Conservation (phyloP, 2,797 vertebrate genomes). For the Corythornis leucogaster region DNA sequence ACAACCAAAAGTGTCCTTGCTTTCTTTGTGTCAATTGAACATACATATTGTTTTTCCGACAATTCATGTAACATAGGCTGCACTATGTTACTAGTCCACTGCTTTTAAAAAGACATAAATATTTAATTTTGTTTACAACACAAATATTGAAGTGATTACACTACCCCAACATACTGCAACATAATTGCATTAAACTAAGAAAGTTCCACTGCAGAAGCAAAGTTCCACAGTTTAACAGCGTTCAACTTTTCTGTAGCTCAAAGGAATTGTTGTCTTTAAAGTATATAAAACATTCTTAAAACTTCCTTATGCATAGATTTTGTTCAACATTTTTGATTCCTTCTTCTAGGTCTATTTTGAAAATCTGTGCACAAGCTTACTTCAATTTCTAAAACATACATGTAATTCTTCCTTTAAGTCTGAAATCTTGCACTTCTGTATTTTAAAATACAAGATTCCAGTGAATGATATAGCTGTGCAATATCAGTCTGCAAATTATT, state of each 20-base stretch:
- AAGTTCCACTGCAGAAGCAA: conserved; percentile 76
- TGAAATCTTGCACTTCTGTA: not conserved
- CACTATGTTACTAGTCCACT: not conserved
- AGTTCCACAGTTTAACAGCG: conserved; percentile 76
- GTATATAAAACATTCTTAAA: conserved; percentile 79
- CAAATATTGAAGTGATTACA: not conserved
- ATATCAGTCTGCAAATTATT: not conserved
- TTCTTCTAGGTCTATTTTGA: conserved; percentile 85
- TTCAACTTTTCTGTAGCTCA: conserved; percentile 40
- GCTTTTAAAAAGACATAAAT: not conserved
- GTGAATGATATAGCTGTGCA: not conserved
- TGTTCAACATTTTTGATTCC: conserved; percentile 79
- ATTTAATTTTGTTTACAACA: not conserved
- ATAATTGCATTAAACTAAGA: conserved; percentile 73
- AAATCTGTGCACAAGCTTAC: conserved; percentile 72
- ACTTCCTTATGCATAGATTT: conserved; percentile 72
- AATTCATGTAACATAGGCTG: not conserved
- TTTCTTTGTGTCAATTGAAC: not conserved
- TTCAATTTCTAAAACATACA: not conserved
- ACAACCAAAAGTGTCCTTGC: not conserved
- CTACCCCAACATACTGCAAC: conserved; percentile 75
- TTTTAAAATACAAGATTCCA: not conserved
- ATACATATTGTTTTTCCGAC: not conserved
- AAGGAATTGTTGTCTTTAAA: conserved; percentile 49
- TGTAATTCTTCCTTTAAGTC: not conserved